Percentiles rank a stretch among this genome's conserved stretches.
phyloP scores from a whole-genome alignment of 2,888 invertebrate genomes.

The Xestobium rufovillosum region DNA sequence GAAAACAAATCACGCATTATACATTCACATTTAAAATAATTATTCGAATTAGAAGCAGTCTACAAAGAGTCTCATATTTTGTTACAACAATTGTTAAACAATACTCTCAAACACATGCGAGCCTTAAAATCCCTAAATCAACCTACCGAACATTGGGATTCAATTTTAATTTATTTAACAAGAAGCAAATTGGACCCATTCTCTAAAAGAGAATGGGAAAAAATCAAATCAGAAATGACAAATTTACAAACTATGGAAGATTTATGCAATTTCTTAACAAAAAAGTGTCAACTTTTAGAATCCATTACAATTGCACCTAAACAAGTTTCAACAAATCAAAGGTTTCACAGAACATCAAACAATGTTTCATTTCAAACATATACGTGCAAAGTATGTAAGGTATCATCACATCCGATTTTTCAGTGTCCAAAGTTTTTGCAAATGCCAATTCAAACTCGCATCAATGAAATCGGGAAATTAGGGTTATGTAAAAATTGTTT shows the following conservation, averaged over 20 bases:
- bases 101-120: not conserved
- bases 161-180: slow-evolving; percentile 9
- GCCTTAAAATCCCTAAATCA: slow-evolving; percentile 5
- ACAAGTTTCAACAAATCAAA: too few species aligned
- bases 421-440: too few species aligned
- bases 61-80: slow-evolving; percentile 5
- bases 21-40: slow-evolving; percentile 7
- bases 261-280: slow-evolving; percentile 6
- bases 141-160: slow-evolving; percentile 7
- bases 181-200: slow-evolving; percentile 3
- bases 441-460: too few species aligned
- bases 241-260: slow-evolving; percentile 4
- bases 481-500: too few species aligned
- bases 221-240: not conserved
- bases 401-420: too few species aligned
- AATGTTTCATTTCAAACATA: too few species aligned
- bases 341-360: too few species aligned
- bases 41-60: slow-evolving; percentile 7
- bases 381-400: too few species aligned
- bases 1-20: slow-evolving; percentile 7
- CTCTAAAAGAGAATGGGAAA: slow-evolving; percentile 9
- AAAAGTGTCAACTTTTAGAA: slow-evolving; percentile 9
- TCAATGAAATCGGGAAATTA: too few species aligned
- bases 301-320: too few species aligned
- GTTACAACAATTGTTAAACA: slow-evolving; percentile 5